Evolutionary conservation across 2,888 invertebrate genomes (phyloP), one percentile per base, ranked within the genome.

Genomic region (Colostygia pectinataria): DNA sequence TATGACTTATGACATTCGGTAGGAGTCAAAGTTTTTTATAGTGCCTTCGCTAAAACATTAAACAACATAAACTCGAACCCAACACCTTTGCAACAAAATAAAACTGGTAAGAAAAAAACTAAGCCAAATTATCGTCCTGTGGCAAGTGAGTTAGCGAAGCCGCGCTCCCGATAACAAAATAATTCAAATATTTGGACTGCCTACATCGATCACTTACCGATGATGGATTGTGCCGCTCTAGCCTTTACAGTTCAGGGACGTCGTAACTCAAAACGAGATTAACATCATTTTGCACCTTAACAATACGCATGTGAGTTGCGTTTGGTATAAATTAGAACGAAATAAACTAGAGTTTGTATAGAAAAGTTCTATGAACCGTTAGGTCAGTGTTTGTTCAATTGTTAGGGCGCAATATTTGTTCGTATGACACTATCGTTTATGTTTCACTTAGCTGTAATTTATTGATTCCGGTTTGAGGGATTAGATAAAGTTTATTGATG

Each of bases 101-200:
- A 15, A 15, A 0, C 6, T 0, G 5, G 4, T 13, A 4, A 10
- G 10, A 39, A 33, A 33, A 10, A 10, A 12, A 13, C 12, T 28
- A 20, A 43, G 39, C 32, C 12, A 29, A 46, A 36, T 50, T 20
- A 55, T 44, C 38, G 55, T 51, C 59, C 70, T 69, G 73, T 73
- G 73, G 74, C 75, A 76, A 75, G 68, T 67, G 66, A 64, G 63
- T 63, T 56, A 58, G 60, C 63, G 61, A 63, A 61, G 61, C 62
- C 37, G 50, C 55, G 48, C 45, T 57, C 46, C 53, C 53, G 57
- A 59, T 61, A 61, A 55, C 58, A 55, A 58, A 61, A 56, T 58
- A 87, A 85, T 84, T 86, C 86, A 86, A 88, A 87, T 87, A 88
- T 88, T 87, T 86, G 79, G 78, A 78, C 80, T 82, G 75, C 76